phyloP scores from a whole-genome alignment of 2,113 vertebrate genomes.

The Setophaga petechia region DNA sequence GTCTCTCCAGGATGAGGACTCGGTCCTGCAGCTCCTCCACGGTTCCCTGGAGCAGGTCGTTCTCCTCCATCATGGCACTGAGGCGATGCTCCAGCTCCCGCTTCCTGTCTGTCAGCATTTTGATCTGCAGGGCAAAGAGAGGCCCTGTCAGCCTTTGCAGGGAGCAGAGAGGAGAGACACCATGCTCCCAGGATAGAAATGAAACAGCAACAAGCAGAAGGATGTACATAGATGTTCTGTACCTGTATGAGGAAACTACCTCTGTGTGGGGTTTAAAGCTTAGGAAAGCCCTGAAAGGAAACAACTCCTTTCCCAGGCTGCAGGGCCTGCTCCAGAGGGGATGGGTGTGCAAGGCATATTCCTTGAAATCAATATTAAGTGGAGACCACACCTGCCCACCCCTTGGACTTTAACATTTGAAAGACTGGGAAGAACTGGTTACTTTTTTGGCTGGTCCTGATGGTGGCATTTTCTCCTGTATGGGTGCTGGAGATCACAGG shows the following conservation, averaged over 20 bases:
- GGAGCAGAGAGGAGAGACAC: background rate
- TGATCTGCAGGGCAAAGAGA: conserved; percentile 81
- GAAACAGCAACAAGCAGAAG: background rate
- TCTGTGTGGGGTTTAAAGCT: background rate
- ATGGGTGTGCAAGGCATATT: conserved; percentile 44
- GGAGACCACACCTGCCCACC: background rate
- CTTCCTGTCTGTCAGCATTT: conserved; percentile 94
- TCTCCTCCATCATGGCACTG: conserved; percentile 88
- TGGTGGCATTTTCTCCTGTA: background rate
- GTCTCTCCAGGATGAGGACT: conserved; percentile 87
- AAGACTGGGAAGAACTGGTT: background rate
- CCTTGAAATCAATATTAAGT: background rate
- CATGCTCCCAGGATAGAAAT: background rate
- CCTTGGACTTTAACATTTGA: background rate
- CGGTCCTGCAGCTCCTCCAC: conserved; percentile 90
- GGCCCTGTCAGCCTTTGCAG: background rate
- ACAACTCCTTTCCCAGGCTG: background rate
- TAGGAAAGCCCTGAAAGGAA: background rate
- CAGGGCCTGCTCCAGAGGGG: background rate
- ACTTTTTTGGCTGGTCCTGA: background rate
- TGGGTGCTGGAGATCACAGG: background rate
- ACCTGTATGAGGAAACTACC: background rate
- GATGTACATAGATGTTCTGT: background rate
- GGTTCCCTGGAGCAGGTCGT: conserved; percentile 88
- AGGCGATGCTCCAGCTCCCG: conserved; percentile 90